Conservation (phyloP, 2,797 vertebrate genomes). For the Coendou prehensilis region DNA sequence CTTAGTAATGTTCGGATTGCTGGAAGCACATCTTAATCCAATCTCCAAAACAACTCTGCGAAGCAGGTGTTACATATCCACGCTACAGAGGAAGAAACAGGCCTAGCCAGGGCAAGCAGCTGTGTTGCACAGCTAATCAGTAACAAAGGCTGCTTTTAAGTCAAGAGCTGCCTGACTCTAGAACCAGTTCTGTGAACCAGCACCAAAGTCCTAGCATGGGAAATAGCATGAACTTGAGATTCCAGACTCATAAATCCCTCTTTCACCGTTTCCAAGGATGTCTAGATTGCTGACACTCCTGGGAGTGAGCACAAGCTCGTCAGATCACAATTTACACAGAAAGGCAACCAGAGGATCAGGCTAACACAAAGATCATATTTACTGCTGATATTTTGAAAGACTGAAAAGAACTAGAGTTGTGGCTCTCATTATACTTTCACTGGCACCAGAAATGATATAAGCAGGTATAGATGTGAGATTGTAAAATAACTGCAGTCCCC, state of each 20-base stretch:
- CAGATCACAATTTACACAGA: not conserved
- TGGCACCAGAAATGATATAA: not conserved
- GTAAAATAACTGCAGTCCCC: not conserved
- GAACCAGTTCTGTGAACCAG: not conserved
- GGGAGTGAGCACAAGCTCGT: not conserved
- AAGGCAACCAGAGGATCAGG: not conserved
- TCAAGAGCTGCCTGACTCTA: not conserved
- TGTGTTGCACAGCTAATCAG: too few species aligned
- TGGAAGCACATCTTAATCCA: not conserved
- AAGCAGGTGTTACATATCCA: not conserved
- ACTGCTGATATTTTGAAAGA: not conserved
- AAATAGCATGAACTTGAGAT: not conserved
- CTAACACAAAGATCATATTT: not conserved
- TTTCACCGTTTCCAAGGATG: not conserved
- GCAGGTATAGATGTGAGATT: not conserved
- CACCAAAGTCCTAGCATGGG: not conserved
- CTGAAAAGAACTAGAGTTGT: not conserved
- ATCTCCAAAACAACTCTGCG: not conserved
- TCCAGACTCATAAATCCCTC: fast-evolving
- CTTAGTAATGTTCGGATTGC: not conserved
- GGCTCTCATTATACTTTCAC: not conserved
- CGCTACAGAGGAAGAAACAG: not conserved
- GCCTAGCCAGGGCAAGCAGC: not conserved
- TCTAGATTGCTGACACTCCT: not conserved
- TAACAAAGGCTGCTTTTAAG: not conserved